Base-by-base conservation (phyloP, 2,113 vertebrate genomes). In the Neotoma lepida region DNA sequence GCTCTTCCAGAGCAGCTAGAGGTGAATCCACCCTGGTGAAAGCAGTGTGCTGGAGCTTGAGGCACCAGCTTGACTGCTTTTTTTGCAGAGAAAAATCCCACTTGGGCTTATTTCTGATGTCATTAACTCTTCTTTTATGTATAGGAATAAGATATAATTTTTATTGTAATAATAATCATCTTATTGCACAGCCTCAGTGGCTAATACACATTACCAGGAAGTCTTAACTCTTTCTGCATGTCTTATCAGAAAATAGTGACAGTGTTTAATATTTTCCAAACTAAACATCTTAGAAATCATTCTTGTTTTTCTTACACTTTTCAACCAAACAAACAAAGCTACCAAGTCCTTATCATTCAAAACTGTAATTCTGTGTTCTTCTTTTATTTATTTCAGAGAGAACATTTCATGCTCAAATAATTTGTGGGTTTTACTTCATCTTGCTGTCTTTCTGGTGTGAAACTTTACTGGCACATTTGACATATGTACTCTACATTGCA, bases 341-440 rank as follows among this genome's bases (percentile, higher is more conserved):
- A 30, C 12, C 9, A 89, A 91, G 76, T 82, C 8, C 82, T 89
- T 78, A 54, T 41, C 35, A 91, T 66, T 73, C 51, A 95, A 91
- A 91, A 70, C 71, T 81, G 8, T 39, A 81, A 66, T 84, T 94
- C 8, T 91, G 26, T 18, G 54, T 77, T 14, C 30, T 10, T 66
- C 39, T 5, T 90, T 91, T 74, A n/a, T 61, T 91, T 77, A 86
- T 2, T 86, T 17, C 13, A 54, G 39, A 76, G 0, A 54, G 8
- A 85, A 88, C 20, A 82, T 49, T 68, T 95, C 35, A 81, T 92
- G n/a, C 24, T 77, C 68, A 88, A 85, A 64, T 94, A 5, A 54
- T 76, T 56, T 66, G 56, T 86, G 24, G 13, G 71, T 68, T 95
- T 73, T 39, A n/a, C 28, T 94, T 64, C 84, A 17, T 64, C 85